These are phyloP conservation scores for Psylliodes chrysocephalus DNA, from an alignment of 2,888 invertebrate genomes.

Conservation along the genomic window DNA sequence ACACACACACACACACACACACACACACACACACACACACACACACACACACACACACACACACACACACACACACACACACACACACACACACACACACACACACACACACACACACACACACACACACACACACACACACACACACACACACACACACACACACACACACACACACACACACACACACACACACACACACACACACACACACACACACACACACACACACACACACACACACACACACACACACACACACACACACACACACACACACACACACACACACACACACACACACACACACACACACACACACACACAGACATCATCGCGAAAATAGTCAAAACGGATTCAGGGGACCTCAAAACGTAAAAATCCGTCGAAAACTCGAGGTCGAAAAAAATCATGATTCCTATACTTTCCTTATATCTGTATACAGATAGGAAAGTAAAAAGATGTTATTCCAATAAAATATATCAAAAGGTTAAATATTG, in stretches of 20 bases:
- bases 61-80: background rate
- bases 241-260: background rate
- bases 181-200: background rate
- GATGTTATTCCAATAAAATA: too few relatives aligned
- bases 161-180: background rate
- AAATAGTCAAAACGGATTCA: too few relatives aligned
- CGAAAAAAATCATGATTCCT: too few relatives aligned
- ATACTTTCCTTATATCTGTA: too few relatives aligned
- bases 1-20: background rate
- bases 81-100: background rate
- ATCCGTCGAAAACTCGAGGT: too few relatives aligned
- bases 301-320: background rate
- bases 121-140: background rate
- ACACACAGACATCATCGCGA: too few relatives aligned
- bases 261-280: background rate
- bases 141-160: background rate
- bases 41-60: background rate
- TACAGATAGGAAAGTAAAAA: too few relatives aligned
- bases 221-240: background rate
- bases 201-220: background rate
- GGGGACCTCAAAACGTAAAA: too few relatives aligned
- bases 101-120: background rate
- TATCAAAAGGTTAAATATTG: too few relatives aligned
- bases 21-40: background rate
- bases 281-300: background rate